Evolutionary conservation across 1,140 invertebrate species (phyloP).

Genomic region (Oscheius sp.): DNA sequence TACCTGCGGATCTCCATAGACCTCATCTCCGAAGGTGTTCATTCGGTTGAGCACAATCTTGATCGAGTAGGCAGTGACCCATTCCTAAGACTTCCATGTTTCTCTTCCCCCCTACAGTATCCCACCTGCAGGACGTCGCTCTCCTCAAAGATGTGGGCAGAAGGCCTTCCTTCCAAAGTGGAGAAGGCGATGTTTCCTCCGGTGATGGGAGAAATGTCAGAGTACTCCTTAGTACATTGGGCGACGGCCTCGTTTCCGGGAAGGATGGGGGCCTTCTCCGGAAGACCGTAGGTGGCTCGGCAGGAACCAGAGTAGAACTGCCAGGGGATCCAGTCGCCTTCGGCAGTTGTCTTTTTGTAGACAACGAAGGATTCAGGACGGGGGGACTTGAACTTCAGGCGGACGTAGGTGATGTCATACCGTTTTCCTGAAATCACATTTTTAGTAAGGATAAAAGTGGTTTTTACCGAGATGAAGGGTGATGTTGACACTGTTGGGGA

Average conservation of each 20-base stretch:
- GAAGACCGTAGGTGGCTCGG: slow-evolving; percentile 79
- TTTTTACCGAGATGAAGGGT: slow-evolving; percentile 73
- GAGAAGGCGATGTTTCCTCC: slow-evolving; percentile 94
- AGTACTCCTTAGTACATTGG: slow-evolving; percentile 75
- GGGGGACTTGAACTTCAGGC: slow-evolving; percentile 86
- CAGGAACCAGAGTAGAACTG: slow-evolving; percentile 93
- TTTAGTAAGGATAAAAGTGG: not conserved
- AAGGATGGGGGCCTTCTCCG: slow-evolving; percentile 67
- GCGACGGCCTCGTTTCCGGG: slow-evolving; percentile 77
- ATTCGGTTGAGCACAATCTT: slow-evolving; percentile 82
- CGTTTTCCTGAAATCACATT: slow-evolving; percentile 70
- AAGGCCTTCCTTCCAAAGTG: slow-evolving; percentile 88
- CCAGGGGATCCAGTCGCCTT: slow-evolving; percentile 86
- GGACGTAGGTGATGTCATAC: slow-evolving; percentile 93
- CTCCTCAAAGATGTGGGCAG: slow-evolving; percentile 83
- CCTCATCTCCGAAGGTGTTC: slow-evolving; percentile 97
- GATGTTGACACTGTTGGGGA: slow-evolving; percentile 84
- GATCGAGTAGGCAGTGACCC: slow-evolving; percentile 88
- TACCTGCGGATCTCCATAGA: slow-evolving; percentile 87
- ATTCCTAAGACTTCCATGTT: too few relatives aligned
- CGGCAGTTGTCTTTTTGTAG: slow-evolving; percentile 75
- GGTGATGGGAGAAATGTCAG: slow-evolving; percentile 89
- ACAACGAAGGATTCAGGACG: slow-evolving; percentile 95
- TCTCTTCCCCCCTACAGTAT: too few relatives aligned
- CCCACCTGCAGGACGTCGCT: slow-evolving; percentile 83